Percentiles rank a stretch among this genome's conserved stretches.
Evolutionary conservation across 2,797 vertebrate genomes (phyloP).

Genomic region (Xyrichtys novacula): DNA sequence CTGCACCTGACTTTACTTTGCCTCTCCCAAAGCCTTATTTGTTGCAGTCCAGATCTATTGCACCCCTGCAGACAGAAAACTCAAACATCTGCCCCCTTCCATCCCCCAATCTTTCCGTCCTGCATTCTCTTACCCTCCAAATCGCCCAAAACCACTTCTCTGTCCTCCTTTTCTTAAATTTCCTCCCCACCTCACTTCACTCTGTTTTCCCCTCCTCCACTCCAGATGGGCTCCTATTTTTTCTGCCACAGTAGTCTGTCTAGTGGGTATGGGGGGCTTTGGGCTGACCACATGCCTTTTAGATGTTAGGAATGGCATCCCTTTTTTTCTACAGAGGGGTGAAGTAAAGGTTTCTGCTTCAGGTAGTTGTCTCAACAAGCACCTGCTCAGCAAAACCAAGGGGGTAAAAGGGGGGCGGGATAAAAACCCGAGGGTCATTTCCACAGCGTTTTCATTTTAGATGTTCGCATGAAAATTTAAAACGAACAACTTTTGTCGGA

Average conservation of each 20-base stretch:
- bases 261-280: constrained; percentile 57
- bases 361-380: constrained; percentile 32
- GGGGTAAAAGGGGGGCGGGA: background rate
- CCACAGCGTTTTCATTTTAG: constrained; percentile 4
- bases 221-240: constrained; percentile 66
- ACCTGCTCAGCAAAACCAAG: constrained; percentile 47
- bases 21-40: constrained; percentile 33
- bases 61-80: constrained; percentile 38
- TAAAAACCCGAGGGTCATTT: constrained; percentile 8
- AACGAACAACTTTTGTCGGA: background rate
- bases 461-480: constrained; percentile 4
- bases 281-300: constrained; percentile 65
- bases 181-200: constrained; percentile 9
- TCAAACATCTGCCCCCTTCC: constrained; percentile 51
- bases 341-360: constrained; percentile 62
- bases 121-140: constrained; percentile 37
- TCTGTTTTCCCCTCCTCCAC: constrained; percentile 31
- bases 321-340: constrained; percentile 49
- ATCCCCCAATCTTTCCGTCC: constrained; percentile 21
- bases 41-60: constrained; percentile 29
- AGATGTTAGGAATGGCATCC: constrained; percentile 58
- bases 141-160: constrained; percentile 43
- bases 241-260: constrained; percentile 52
- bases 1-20: background rate
- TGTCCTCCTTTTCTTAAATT: constrained; percentile 60